Conservation (phyloP, 2,113 vertebrate species). For the Ginglymostoma cirratum region DNA sequence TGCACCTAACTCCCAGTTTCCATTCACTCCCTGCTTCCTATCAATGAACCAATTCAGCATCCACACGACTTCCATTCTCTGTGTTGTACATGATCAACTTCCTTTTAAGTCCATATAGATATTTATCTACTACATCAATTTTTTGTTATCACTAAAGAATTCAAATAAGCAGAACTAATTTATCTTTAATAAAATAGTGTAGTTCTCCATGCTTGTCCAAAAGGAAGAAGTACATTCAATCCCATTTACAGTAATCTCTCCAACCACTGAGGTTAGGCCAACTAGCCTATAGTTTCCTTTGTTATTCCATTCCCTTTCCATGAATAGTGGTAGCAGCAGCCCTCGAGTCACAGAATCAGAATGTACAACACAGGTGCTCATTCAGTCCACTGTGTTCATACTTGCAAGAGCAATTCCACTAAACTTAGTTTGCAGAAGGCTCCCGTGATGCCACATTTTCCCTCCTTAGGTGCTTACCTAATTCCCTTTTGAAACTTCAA, state of each 20-base stretch:
- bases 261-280: background rate
- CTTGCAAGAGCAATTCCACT: background rate
- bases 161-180: too few relatives aligned
- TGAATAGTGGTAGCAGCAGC: too few relatives aligned
- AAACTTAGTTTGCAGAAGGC: background rate
- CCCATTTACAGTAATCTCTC: background rate
- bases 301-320: too few relatives aligned
- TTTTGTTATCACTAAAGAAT: too few relatives aligned
- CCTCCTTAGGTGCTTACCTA: background rate
- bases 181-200: too few relatives aligned
- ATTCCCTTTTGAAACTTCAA: background rate
- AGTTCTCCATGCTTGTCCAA: too few relatives aligned
- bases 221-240: too few relatives aligned
- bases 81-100: background rate
- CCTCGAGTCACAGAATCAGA: too few relatives aligned
- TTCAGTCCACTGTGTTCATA: background rate
- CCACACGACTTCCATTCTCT: background rate
- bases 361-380: too few relatives aligned
- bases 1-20: background rate
- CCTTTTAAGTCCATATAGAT: background rate
- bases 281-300: background rate
- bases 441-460: background rate
- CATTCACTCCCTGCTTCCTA: background rate
- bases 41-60: background rate
- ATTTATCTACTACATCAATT: too few relatives aligned